Percentiles rank a stretch among this genome's conserved stretches.
These are phyloP conservation scores for Chaetorhynchus papuensis DNA, from an alignment of 2,113 vertebrate species.

Conservation along the genomic window DNA sequence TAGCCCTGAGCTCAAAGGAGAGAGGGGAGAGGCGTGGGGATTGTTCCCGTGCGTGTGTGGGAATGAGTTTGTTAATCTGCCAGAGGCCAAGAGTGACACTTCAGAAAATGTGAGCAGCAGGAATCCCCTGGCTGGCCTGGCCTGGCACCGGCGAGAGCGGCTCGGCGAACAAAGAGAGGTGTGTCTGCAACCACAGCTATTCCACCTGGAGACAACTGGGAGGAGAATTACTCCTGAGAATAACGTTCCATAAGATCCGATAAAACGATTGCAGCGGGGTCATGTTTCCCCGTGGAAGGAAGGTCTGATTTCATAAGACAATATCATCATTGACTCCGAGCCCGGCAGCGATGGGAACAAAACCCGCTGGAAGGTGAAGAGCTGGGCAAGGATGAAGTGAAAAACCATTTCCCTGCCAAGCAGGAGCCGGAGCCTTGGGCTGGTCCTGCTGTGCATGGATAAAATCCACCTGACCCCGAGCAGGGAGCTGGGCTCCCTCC, in stretches of 20 bases:
- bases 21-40: background rate
- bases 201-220: conserved; percentile 52
- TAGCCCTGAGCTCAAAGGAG: background rate
- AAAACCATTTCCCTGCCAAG: conserved; percentile 21
- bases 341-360: background rate
- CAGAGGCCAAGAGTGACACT: conserved; percentile 24
- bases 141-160: background rate
- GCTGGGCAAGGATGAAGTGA: conserved; percentile 1
- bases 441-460: background rate
- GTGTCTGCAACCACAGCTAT: conserved; percentile 54
- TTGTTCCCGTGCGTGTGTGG: background rate
- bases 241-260: conserved; percentile 41
- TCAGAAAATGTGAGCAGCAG: conserved; percentile 25
- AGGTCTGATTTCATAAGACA: conserved; percentile 57
- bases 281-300: conserved; percentile 23
- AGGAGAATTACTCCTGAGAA: background rate
- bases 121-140: conserved; percentile 42
- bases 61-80: background rate
- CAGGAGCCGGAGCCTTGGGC: background rate
- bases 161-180: conserved; percentile 61
- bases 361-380: background rate
- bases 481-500: background rate
- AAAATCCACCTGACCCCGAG: background rate
- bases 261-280: conserved; percentile 15
- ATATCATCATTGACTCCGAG: conserved; percentile 43